These are phyloP conservation scores for Nomada ruficornis DNA, from an alignment of 2,888 invertebrate species.

Conservation along the genomic window DNA sequence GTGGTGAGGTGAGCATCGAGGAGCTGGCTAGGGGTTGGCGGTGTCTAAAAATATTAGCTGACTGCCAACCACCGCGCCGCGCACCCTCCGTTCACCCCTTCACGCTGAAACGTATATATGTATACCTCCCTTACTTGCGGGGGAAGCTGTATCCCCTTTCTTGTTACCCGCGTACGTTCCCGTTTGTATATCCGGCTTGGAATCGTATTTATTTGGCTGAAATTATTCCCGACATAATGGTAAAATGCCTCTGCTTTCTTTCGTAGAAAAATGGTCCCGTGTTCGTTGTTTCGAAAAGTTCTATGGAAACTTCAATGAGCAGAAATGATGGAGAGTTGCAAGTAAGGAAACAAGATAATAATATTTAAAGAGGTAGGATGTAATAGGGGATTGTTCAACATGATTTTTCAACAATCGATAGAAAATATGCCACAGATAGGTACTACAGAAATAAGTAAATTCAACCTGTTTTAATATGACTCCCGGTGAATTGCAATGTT, in stretches of 20 bases:
- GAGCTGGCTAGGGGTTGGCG: slow-evolving; percentile 63
- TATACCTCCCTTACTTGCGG: slow-evolving; percentile 52
- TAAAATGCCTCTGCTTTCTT: neutral
- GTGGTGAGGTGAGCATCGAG: slow-evolving; percentile 72
- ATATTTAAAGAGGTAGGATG: too few relatives aligned
- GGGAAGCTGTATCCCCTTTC: slow-evolving; percentile 52
- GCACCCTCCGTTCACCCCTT: slow-evolving; percentile 39
- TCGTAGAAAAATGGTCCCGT: neutral
- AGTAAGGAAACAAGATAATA: too few relatives aligned
- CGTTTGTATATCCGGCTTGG: slow-evolving; percentile 26
- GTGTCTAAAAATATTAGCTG: slow-evolving; percentile 79
- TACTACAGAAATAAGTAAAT: too few relatives aligned
- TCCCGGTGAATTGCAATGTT: too few relatives aligned
- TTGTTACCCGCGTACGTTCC: slow-evolving; percentile 21
- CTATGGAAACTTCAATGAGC: neutral
- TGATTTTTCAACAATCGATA: too few relatives aligned
- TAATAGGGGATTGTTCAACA: too few relatives aligned
- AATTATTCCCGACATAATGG: slow-evolving; percentile 42
- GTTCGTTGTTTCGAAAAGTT: neutral
- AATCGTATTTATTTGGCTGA: slow-evolving; percentile 47
- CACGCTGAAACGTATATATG: slow-evolving; percentile 31
- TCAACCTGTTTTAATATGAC: too few relatives aligned
- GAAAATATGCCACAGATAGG: too few relatives aligned
- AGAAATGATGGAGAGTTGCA: too few relatives aligned
- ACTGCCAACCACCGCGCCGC: slow-evolving; percentile 61